These are phyloP conservation scores for Cataglyphis rosenhaueri DNA, from an alignment of 2,888 invertebrate species.

Conservation along the genomic window DNA sequence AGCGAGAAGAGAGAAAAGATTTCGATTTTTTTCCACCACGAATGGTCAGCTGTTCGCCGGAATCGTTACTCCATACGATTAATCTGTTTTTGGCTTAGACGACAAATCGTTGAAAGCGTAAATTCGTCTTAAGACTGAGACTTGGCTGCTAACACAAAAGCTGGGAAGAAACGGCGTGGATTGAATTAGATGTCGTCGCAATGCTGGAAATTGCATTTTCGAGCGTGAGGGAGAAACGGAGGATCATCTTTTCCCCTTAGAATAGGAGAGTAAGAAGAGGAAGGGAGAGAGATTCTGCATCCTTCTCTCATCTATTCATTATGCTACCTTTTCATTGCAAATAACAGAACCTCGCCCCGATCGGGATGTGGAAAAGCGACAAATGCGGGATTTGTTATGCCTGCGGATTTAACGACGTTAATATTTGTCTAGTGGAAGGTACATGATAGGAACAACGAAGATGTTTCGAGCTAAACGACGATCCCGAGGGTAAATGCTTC, in stretches of 20 bases:
- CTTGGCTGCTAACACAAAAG: constrained; percentile 67
- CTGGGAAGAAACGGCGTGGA: constrained; percentile 65
- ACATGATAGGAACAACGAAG: constrained; percentile 21
- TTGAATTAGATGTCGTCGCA: constrained; percentile 73
- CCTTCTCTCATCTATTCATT: constrained; percentile 2
- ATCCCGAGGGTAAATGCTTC: constrained; percentile 13
- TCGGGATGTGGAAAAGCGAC: constrained; percentile 30
- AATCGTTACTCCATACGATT: neutral
- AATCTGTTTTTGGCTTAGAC: constrained; percentile 14
- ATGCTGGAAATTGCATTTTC: constrained; percentile 72
- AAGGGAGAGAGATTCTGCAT: constrained; percentile 21
- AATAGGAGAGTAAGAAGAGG: constrained; percentile 21
- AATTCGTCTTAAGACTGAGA: constrained; percentile 45
- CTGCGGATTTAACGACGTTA: constrained; percentile 44
- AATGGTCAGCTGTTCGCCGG: neutral
- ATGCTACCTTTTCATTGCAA: constrained; percentile 48
- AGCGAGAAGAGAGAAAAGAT: neutral
- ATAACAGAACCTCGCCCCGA: constrained; percentile 35
- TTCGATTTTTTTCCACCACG: neutral
- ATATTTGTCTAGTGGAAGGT: constrained; percentile 44
- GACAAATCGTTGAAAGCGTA: constrained; percentile 32
- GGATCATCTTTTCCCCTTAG: constrained; percentile 23
- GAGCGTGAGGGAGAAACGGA: constrained; percentile 41
- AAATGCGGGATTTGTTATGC: constrained; percentile 50
- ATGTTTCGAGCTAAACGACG: constrained; percentile 41